Evolutionary conservation across 2,888 invertebrate genomes (phyloP), one percentile per base, ranked within the genome.

Genomic region (Cordilura impudica): DNA sequence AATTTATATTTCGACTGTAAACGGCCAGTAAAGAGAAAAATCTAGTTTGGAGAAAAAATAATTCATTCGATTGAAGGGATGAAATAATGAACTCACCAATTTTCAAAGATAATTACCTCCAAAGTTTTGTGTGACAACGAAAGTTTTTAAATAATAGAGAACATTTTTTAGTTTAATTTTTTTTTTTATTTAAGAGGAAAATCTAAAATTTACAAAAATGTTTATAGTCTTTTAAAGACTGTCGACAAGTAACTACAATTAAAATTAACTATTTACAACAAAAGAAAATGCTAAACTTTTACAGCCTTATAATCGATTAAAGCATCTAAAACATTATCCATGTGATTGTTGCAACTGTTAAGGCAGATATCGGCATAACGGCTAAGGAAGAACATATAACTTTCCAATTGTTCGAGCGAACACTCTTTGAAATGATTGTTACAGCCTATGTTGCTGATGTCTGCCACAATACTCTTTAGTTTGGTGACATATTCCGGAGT

Each of bases 351-450:
- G 82, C 88, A 89, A 6, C 77, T 86, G 54, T 82, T 83, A 29
- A 88, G 63, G 47, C 88, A 88, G 2, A 84, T 80, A 70, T 88
- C 87, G 12, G 88, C 87, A 73, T 89, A 87, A 14, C 86, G 84
- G 5, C 84, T 83, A 4, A 89, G 78, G 39, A 86, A 86, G 45
- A 84, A 86, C 83, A 88, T 82, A 19, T 87, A 89, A 56, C 83
- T 85, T 75, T 89, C 87, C 45, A 88, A 82, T 66, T 88, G 85
- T 8, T 85, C 83, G 51, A 83, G 69, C 7, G 84, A 81, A 47
- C 87, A 88, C 6, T 82, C 60, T 0, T 83, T 82, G 51, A 88
- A 88, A n/a, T 86, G 87, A 1, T 73, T 81, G n/a, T 76, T 82
- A 10, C 81, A 82, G 2, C 84, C 86, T 7, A 88, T 83, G 12